These are phyloP conservation scores for Diarsia dahlii DNA, from an alignment of 2,888 invertebrate genomes.

Conservation along the genomic window DNA sequence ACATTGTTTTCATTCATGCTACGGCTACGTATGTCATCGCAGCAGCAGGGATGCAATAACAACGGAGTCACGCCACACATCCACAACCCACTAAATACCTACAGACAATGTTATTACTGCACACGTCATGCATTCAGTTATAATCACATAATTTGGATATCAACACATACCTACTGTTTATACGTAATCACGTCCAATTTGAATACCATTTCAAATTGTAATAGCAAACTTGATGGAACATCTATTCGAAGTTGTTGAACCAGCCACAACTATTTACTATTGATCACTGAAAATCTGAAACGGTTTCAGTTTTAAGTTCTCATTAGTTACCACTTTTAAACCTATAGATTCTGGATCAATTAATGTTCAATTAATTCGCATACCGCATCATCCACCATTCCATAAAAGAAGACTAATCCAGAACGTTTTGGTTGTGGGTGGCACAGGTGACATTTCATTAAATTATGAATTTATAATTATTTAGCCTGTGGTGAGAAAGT, in stretches of 20 bases:
- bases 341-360: not conserved
- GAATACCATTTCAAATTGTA: conserved; percentile 75
- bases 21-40: conserved; percentile 63
- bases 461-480: no score
- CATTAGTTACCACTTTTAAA: conserved; percentile 21
- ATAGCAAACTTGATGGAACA: conserved; percentile 66
- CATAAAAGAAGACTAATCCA: no score
- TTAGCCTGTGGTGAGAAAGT: no score
- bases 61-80: conserved; percentile 69
- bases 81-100: conserved; percentile 68
- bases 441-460: no score
- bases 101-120: conserved; percentile 73
- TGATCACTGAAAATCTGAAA: conserved; percentile 22
- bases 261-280: conserved; percentile 46
- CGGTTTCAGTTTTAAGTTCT: conserved; percentile 9
- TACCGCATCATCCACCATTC: not conserved
- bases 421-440: no score
- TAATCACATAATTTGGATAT: conserved; percentile 82
- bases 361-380: not conserved
- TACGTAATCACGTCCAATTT: conserved; percentile 73
- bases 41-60: conserved; percentile 71
- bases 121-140: conserved; percentile 74
- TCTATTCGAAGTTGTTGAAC: conserved; percentile 53
- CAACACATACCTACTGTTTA: conserved; percentile 54
- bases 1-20: conserved; percentile 67